phyloP scores from a whole-genome alignment of 2,888 invertebrate species.

The Sussaba pulchella region DNA sequence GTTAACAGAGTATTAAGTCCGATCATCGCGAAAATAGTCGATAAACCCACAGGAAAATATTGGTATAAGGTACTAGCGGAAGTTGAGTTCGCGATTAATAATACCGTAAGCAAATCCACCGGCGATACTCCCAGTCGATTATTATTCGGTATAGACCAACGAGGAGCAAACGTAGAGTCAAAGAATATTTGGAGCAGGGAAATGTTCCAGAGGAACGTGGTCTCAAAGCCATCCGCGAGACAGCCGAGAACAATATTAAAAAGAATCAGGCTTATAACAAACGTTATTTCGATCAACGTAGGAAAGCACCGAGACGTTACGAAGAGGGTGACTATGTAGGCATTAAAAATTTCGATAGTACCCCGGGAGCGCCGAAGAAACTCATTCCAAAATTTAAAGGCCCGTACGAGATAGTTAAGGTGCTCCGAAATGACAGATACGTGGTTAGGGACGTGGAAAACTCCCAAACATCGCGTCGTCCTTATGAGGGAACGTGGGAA shows the following conservation, averaged over 20 bases:
- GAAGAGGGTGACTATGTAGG: constrained; percentile 65
- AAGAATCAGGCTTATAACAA: constrained; percentile 71
- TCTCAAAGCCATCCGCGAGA: constrained; percentile 54
- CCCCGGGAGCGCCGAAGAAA: constrained; percentile 65
- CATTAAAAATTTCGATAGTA: constrained; percentile 66
- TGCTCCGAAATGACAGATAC: constrained; percentile 68
- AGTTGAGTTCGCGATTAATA: not conserved
- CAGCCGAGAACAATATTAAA: constrained; percentile 59
- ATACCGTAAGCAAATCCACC: not conserved
- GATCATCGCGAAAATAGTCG: not conserved
- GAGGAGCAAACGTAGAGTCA: not conserved
- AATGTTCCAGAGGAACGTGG: constrained; percentile 50
- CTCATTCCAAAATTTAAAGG: constrained; percentile 68
- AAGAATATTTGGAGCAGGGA: not conserved
- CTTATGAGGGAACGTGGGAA: constrained; percentile 18
- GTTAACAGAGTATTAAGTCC: constrained; percentile 65
- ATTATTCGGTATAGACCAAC: not conserved
- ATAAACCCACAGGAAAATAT: not conserved
- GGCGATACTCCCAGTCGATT: not conserved
- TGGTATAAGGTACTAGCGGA: not conserved
- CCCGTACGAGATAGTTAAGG: constrained; percentile 62
- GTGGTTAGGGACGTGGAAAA: constrained; percentile 66
- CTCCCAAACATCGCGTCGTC: not conserved
- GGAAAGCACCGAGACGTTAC: constrained; percentile 67
- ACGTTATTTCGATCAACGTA: constrained; percentile 71